Evolutionary conservation across 2,113 vertebrate genomes (phyloP).

Genomic region (Leptosomus discolor): DNA sequence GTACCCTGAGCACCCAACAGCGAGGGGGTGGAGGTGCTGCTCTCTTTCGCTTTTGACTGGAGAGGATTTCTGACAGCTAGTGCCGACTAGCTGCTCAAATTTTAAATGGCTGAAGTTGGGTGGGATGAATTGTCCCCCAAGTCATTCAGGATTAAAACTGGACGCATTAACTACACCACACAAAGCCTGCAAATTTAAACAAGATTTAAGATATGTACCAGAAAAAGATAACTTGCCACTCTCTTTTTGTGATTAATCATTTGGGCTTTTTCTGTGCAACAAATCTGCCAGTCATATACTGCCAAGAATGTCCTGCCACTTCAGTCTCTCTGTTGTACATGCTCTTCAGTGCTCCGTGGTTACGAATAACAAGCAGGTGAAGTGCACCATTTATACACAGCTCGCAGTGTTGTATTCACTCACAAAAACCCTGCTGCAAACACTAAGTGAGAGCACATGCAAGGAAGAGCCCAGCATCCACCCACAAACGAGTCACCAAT

Average conservation of each 20-base stretch:
- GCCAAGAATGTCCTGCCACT: background rate
- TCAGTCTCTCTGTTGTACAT: accelerated
- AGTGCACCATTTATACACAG: accelerated
- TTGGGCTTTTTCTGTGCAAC: background rate
- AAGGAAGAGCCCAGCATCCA: background rate
- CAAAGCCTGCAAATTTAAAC: background rate
- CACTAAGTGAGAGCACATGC: too few species aligned
- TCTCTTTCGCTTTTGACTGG: background rate
- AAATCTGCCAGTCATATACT: background rate
- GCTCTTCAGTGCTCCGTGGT: accelerated
- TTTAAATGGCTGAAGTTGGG: background rate
- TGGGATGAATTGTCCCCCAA: background rate
- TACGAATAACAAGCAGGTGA: background rate
- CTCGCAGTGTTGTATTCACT: accelerated
- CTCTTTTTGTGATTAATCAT: background rate
- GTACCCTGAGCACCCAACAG: background rate
- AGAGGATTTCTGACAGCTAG: background rate
- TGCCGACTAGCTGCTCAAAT: background rate
- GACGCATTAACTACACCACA: background rate
- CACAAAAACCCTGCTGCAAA: background rate
- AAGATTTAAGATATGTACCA: background rate
- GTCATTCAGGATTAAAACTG: background rate
- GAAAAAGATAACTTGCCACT: background rate
- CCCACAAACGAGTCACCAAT: accelerated
- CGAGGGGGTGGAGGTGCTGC: background rate